Conservation (phyloP, 2,113 vertebrate species). For the Campylomormyrus numenius region DNA sequence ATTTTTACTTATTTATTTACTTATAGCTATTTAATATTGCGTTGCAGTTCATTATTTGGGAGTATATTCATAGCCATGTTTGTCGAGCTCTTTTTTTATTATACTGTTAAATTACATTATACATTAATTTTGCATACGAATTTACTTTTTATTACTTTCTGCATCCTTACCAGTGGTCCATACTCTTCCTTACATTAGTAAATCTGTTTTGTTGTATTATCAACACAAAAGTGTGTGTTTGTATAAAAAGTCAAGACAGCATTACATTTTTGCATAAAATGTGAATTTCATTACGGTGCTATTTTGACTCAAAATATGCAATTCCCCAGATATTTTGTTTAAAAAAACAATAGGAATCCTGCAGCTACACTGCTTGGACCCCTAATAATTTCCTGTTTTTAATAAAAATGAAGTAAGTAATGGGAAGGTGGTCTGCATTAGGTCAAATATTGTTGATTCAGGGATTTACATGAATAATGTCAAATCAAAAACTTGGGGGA, state of each 20-base stretch:
- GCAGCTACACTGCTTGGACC: not conserved
- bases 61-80: not conserved
- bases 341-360: not conserved
- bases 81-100: not conserved
- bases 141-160: not conserved
- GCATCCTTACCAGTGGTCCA: not conserved
- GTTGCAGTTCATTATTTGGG: not conserved
- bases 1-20: not conserved
- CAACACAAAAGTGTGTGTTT: not conserved
- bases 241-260: not conserved
- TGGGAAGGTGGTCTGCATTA: not conserved
- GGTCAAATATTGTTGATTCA: not conserved
- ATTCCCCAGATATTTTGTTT: not conserved
- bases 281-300: not conserved
- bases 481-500: not conserved
- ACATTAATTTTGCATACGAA: not conserved
- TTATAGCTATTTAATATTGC: not conserved
- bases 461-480: not conserved
- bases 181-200: not conserved
- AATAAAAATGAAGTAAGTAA: not conserved
- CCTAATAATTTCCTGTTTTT: not conserved
- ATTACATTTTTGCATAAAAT: not conserved
- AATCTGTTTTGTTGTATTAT: not conserved
- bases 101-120: not conserved
- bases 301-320: not conserved